Evolutionary conservation across 2,113 vertebrate species (phyloP).

Genomic region (Peromyscus maniculatus): DNA sequence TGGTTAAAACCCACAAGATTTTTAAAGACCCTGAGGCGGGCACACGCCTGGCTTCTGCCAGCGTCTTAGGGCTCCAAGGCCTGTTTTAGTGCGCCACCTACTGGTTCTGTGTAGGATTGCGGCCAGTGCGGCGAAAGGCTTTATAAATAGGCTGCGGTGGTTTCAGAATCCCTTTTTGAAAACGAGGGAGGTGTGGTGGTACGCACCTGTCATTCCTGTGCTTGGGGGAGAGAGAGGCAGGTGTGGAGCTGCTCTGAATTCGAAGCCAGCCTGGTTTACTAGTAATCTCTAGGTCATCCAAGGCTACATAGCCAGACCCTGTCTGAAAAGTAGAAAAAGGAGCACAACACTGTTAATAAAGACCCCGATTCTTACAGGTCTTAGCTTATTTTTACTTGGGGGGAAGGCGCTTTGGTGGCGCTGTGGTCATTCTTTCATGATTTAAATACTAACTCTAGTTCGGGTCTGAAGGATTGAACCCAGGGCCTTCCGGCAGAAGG

Average conservation of each 20-base stretch:
- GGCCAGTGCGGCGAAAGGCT: neutral
- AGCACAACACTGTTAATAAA: neutral
- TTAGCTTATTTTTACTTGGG: neutral
- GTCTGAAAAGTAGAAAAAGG: neutral
- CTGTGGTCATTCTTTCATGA: neutral
- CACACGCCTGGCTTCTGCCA: accelerated
- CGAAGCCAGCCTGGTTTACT: neutral
- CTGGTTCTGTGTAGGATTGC: slow-evolving; percentile 52
- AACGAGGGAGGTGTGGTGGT: neutral
- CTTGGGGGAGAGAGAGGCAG: neutral
- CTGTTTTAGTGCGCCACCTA: slow-evolving; percentile 74
- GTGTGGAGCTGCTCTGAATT: neutral
- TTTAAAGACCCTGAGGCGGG: slow-evolving; percentile 46
- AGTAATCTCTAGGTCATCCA: neutral
- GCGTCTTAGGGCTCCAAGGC: neutral
- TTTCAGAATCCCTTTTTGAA: slow-evolving; percentile 5
- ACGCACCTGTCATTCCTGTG: no score
- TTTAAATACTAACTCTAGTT: neutral
- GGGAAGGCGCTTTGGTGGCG: neutral
- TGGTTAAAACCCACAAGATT: slow-evolving; percentile 40
- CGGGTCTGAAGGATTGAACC: neutral
- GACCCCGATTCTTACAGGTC: neutral
- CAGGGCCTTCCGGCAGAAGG: no score
- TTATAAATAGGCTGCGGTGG: neutral
- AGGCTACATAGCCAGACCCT: neutral